Evolutionary conservation across 2,888 invertebrate species (phyloP).

Genomic region (Serrognathus titanus): DNA sequence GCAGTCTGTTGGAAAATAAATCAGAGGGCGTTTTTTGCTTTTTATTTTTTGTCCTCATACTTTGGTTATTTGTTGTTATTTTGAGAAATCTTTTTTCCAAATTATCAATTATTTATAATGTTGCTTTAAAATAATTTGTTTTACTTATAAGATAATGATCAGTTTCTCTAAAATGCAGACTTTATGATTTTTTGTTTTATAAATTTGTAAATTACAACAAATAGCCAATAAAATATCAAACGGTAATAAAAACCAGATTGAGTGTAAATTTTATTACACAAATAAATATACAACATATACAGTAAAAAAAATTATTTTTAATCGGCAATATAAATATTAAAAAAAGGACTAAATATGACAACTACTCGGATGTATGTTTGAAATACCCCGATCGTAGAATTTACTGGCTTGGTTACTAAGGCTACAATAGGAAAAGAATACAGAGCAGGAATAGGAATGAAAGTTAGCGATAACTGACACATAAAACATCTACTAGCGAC

Average conservation of each 20-base stretch:
- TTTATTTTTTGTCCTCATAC: conserved; percentile 4
- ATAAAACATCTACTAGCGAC: conserved; percentile 8
- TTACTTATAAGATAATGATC: no score
- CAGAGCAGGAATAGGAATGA: conserved; percentile 5
- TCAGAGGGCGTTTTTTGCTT: no score
- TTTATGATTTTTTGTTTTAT: no score
- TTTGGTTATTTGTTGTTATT: not conserved
- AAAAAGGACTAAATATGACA: conserved; percentile 13
- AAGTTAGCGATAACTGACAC: not conserved
- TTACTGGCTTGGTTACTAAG: conserved; percentile 19
- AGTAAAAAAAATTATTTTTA: conserved; percentile 1
- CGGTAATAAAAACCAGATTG: not conserved
- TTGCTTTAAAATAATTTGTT: no score
- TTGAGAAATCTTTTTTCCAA: not conserved
- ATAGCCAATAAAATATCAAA: not conserved
- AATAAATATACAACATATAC: conserved; percentile 4
- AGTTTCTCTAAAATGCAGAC: no score
- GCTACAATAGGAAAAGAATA: conserved; percentile 13
- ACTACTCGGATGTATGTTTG: conserved; percentile 7
- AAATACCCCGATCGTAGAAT: conserved; percentile 12
- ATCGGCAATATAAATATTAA: conserved; percentile 17
- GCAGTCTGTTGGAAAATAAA: no score
- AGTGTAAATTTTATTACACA: not conserved
- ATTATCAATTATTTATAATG: not conserved
- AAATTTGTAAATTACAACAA: not conserved